phyloP scores from a whole-genome alignment of 2,888 invertebrate genomes.

The Eledona agricola region DNA sequence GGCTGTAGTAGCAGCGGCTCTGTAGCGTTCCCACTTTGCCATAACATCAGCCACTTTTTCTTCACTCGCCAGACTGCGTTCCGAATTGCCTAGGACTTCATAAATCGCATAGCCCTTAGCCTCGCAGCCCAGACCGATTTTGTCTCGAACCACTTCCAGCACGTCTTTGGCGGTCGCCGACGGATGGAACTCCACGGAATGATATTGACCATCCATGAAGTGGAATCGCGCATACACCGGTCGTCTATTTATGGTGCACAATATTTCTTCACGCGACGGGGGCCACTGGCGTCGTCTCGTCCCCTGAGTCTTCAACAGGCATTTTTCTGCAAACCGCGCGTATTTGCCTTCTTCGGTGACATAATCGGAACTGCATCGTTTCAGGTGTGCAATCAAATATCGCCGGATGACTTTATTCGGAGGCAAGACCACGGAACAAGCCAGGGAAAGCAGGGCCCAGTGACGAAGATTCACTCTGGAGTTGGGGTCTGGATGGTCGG shows the following conservation, averaged over 20 bases:
- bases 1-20: constrained; percentile 72
- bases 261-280: constrained; percentile 90
- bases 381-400: constrained; percentile 88
- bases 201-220: constrained; percentile 94
- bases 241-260: constrained; percentile 89
- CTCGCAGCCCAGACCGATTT: constrained; percentile 84
- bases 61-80: constrained; percentile 82
- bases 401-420: constrained; percentile 86
- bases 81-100: constrained; percentile 87
- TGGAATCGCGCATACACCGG: constrained; percentile 91
- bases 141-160: constrained; percentile 84
- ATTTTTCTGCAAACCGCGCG: constrained; percentile 91
- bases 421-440: constrained; percentile 85
- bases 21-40: constrained; percentile 93
- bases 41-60: constrained; percentile 95
- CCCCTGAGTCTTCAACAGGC: constrained; percentile 76
- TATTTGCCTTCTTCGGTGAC: constrained; percentile 94
- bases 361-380: constrained; percentile 86
- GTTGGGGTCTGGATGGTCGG: constrained; percentile 89
- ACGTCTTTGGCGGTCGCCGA: constrained; percentile 92
- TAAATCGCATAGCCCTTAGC: constrained; percentile 88
- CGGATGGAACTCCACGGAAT: constrained; percentile 94
- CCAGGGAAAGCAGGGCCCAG: constrained; percentile 88
- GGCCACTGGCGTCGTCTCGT: constrained; percentile 86
- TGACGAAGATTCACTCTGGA: constrained; percentile 87